Evolutionary conservation across 1,140 invertebrate genomes (phyloP).

Genomic region (Harpegnathos saltator): DNA sequence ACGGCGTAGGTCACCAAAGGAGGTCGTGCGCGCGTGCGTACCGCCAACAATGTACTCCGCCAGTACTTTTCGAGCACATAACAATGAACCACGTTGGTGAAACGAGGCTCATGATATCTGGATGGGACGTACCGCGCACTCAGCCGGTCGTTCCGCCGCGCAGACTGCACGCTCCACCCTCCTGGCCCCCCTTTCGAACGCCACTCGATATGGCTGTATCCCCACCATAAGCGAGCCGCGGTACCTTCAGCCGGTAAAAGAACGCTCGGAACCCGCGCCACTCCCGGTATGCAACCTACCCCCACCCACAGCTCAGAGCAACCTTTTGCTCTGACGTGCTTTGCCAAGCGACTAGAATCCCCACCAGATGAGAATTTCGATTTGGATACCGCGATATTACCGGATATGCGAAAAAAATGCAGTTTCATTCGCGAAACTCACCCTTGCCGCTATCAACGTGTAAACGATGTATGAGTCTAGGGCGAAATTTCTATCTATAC

Average conservation of each 20-base stretch:
- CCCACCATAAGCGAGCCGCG: conserved; percentile 22
- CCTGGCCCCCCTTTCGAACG: conserved; percentile 45
- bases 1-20: conserved; percentile 63
- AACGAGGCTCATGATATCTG: conserved; percentile 80
- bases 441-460: conserved; percentile 56
- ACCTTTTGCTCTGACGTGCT: conserved; percentile 62
- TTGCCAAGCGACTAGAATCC: conserved; percentile 36
- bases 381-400: conserved; percentile 32
- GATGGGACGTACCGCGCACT: conserved; percentile 80
- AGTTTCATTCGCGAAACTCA: not conserved
- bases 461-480: not conserved
- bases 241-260: conserved; percentile 35
- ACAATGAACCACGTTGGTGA: conserved; percentile 80
- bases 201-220: conserved; percentile 51
- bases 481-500: not conserved
- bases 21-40: conserved; percentile 76
- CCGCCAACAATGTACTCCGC: conserved; percentile 78
- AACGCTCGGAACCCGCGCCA: conserved; percentile 33
- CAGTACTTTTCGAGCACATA: conserved; percentile 79
- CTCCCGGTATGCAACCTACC: conserved; percentile 4
- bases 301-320: conserved; percentile 10
- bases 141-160: conserved; percentile 71
- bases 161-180: conserved; percentile 69
- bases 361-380: conserved; percentile 35
- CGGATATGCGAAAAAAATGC: conserved; percentile 31